Evolutionary conservation across 2,888 invertebrate genomes (phyloP).

Genomic region (Gerris lacustris): DNA sequence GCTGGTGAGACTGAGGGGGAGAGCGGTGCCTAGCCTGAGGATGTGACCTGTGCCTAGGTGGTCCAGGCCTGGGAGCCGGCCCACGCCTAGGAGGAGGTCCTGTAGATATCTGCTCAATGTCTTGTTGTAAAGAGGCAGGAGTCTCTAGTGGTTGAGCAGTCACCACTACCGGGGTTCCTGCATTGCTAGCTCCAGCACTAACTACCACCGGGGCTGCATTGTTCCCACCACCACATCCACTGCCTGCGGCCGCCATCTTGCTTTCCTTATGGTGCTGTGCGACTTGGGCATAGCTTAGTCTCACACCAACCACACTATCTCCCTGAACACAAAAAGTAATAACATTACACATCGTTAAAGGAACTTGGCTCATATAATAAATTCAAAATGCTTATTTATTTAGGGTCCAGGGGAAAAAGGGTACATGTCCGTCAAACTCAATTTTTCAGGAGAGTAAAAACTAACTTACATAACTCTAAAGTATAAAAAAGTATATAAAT

Average conservation of each 20-base stretch:
- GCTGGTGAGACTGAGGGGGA: neutral
- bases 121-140: neutral
- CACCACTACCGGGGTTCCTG: neutral
- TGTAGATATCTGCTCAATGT: too few relatives aligned
- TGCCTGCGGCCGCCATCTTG: neutral
- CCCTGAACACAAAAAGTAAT: constrained; percentile 13
- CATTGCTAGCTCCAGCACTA: neutral
- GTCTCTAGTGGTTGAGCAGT: neutral
- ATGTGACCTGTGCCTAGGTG: neutral
- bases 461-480: too few relatives aligned
- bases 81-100: neutral
- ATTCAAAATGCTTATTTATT: too few relatives aligned
- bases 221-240: neutral
- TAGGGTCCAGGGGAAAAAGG: too few relatives aligned
- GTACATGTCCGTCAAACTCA: too few relatives aligned
- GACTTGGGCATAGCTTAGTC: constrained; percentile 54
- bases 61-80: neutral
- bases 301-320: constrained; percentile 26
- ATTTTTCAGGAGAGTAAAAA: too few relatives aligned
- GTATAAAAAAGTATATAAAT: too few relatives aligned
- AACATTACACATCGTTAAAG: too few relatives aligned
- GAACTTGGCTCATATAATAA: too few relatives aligned
- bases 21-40: neutral
- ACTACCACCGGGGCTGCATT: neutral
- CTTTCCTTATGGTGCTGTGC: constrained; percentile 50